Conservation (phyloP, 2,888 invertebrate genomes). For the Notodonta dromedarius region DNA sequence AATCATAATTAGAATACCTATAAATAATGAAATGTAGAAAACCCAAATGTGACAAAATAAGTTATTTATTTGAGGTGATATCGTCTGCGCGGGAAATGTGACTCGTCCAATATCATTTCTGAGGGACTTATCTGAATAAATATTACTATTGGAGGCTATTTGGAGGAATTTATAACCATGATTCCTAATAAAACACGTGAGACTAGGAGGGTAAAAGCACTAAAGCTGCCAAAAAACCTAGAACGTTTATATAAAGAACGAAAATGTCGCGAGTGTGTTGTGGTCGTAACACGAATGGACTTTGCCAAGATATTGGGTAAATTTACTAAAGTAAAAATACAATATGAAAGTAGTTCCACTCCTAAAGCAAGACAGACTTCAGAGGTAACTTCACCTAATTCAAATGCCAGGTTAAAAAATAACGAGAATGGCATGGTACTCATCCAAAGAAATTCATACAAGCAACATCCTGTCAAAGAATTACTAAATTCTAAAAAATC, state of each 20-base stretch:
- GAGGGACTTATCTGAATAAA: conserved; percentile 38
- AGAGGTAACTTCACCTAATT: conserved; percentile 43
- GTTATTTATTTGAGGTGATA: conserved; percentile 40
- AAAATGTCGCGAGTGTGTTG: conserved; percentile 76
- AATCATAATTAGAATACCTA: conserved; percentile 19
- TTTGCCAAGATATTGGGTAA: conserved; percentile 80
- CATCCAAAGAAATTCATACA: conserved; percentile 63
- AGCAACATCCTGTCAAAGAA: conserved; percentile 61
- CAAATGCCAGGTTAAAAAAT: conserved; percentile 64
- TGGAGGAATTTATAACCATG: conserved; percentile 45
- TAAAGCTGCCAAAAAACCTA: conserved; percentile 67
- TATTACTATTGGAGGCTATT: conserved; percentile 18
- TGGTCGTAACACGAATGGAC: conserved; percentile 77
- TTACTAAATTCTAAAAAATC: conserved; percentile 47
- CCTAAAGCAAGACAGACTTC: conserved; percentile 55
- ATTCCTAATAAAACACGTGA: conserved; percentile 69
- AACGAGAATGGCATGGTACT: conserved; percentile 80
- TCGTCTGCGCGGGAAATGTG: conserved; percentile 82
- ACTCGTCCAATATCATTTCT: conserved; percentile 54
- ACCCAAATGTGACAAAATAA: conserved; percentile 32
- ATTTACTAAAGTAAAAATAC: conserved; percentile 80
- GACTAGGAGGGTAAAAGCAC: conserved; percentile 54
- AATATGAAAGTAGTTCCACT: conserved; percentile 69
- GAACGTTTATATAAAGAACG: conserved; percentile 72
- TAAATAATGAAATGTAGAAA: conserved; percentile 29